Conservation (phyloP, 2,113 vertebrate genomes). For the Crotalus helleri region DNA sequence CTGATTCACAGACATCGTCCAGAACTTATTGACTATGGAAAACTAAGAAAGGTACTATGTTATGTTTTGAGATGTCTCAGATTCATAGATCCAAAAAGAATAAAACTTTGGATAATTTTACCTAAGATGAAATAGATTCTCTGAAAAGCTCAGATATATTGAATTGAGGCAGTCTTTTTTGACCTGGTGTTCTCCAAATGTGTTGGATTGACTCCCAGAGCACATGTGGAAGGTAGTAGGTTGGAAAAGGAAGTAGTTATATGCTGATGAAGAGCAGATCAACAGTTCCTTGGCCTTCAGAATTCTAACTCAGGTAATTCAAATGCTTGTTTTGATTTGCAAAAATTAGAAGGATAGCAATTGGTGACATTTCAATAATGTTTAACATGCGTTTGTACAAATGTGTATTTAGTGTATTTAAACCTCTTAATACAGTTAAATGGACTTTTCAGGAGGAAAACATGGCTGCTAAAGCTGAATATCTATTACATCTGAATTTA, state of each 20-base stretch:
- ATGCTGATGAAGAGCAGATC: conserved; percentile 24
- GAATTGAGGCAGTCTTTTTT: conserved; percentile 49
- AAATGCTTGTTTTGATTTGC: conserved; percentile 40
- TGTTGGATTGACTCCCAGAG: neutral
- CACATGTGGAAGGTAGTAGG: neutral
- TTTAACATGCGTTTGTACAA: neutral
- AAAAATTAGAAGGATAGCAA: conserved; percentile 36
- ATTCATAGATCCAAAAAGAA: conserved; percentile 9
- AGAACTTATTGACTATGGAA: conserved; percentile 95
- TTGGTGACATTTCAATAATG: conserved; percentile 42
- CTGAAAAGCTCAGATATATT: conserved; percentile 41
- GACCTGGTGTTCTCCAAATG: neutral
- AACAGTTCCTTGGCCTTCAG: neutral
- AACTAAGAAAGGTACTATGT: conserved; percentile 87
- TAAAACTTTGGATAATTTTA: conserved; percentile 36
- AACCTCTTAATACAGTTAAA: neutral
- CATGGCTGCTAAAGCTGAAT: neutral
- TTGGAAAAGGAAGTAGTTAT: conserved; percentile 16
- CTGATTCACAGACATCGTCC: conserved; percentile 98
- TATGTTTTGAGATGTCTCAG: neutral
- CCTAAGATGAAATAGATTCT: conserved; percentile 26
- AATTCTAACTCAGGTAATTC: conserved; percentile 20
- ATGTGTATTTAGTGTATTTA: neutral
- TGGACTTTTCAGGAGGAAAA: neutral
- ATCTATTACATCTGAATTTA: neutral